Base-by-base conservation (phyloP, 2,888 invertebrate species). In the Mesorhabditis sp. region DNA sequence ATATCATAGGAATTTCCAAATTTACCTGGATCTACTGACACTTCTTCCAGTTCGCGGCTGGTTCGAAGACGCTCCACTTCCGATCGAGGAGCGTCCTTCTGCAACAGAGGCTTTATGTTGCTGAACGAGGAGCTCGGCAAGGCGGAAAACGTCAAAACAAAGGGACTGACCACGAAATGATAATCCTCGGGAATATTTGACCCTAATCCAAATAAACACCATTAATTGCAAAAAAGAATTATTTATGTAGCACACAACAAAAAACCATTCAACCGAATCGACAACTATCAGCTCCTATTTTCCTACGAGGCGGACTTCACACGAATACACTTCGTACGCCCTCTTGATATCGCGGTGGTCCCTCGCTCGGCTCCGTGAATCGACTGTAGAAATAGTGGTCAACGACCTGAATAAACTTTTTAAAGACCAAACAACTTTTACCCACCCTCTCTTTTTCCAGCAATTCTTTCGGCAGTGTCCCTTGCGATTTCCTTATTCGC, bases 71-170 rank as follows among this genome's bases (percentile, higher is more conserved):
- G 58, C 7, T 50, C 58, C 10, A 50, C 58, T 50, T 50, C 58
- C 7, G 58, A 50, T 50, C 58, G 58, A 50, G 58, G 58, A 50
- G n/a, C 58, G 58, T 50, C 58, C 58, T 50, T 50, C 58, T 50
- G 58, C n/a, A 50, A 50, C n/a, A 10, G 58, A 10, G 58, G 58
- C 1, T 50, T 50, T n/a, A 10, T 50, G 7, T n/a, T 50, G 7
- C 10, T n/a, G 58, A 50, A 50, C n/a, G 58, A 50, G n/a, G 58
- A 50, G 58, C 58, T 50, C 28, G 28, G 28, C 28, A 28, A 28
- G 28, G 28, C 28, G 28, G 28, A 28, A 28, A 28, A 28, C 28
- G 28, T 28, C 2, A 28, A 28, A 28, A 1, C 28, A 28, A 28
- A 28, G 28, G 28, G 58, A 50, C n/a, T 50, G 10, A n/a, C 58